These are phyloP conservation scores for Diarsia rubi DNA, from an alignment of 2,888 invertebrate species.

Conservation along the genomic window DNA sequence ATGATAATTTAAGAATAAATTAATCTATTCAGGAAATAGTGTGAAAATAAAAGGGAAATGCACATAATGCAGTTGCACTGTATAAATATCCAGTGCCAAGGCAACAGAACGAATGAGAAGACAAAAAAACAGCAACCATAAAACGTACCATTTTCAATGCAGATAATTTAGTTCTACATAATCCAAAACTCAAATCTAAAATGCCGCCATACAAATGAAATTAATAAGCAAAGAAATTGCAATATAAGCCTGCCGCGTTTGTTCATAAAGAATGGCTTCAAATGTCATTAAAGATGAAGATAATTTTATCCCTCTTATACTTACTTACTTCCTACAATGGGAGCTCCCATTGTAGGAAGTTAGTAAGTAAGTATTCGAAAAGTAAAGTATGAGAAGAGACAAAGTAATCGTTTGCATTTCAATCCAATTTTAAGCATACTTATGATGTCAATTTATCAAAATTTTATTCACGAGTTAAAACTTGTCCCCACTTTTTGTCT, in stretches of 20 bases:
- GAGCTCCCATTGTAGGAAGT: no score
- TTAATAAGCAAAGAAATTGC: constrained; percentile 37
- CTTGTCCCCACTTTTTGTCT: constrained; percentile 26
- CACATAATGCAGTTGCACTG: constrained; percentile 35
- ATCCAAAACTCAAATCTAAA: constrained; percentile 38
- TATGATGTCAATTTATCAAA: constrained; percentile 35
- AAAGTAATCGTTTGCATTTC: constrained; percentile 30
- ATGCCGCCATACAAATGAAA: constrained; percentile 38
- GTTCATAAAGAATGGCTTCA: constrained; percentile 39
- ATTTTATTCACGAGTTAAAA: constrained; percentile 28
- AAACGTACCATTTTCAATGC: constrained; percentile 32
- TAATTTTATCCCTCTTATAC: constrained; percentile 20
- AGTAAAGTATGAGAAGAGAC: constrained; percentile 31
- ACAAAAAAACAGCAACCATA: constrained; percentile 33
- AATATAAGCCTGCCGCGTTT: constrained; percentile 33
- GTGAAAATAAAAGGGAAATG: constrained; percentile 36
- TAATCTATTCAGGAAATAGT: constrained; percentile 29
- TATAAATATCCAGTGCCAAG: constrained; percentile 31
- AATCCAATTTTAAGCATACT: constrained; percentile 31
- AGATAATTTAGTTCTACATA: constrained; percentile 35
- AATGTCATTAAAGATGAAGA: constrained; percentile 27
- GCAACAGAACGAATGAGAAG: no score
- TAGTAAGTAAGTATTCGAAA: no score
- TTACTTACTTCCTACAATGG: constrained; percentile 28
- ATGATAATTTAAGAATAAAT: constrained; percentile 30